Conservation (phyloP, 1,140 invertebrate species). For the Pachypsylla venusta region DNA sequence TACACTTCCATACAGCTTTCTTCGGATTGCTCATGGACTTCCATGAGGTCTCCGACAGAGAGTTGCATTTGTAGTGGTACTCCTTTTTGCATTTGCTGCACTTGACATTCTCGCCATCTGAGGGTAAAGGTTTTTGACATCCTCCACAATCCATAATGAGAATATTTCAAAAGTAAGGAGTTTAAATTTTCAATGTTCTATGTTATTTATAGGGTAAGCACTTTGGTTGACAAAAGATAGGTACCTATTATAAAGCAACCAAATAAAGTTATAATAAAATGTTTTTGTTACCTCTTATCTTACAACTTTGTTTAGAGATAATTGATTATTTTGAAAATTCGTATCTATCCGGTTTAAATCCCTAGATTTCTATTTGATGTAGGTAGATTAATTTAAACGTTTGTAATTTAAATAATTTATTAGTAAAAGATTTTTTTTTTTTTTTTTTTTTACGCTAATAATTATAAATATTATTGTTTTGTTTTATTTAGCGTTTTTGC, state of each 20-base stretch:
- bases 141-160: not conserved
- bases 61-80: conserved; percentile 1
- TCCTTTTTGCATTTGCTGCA: conserved; percentile 6
- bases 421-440: too few relatives aligned
- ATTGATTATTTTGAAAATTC: too few relatives aligned
- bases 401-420: too few relatives aligned
- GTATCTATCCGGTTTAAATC: too few relatives aligned
- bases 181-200: not conserved
- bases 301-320: too few relatives aligned
- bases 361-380: too few relatives aligned
- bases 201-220: not conserved
- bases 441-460: too few relatives aligned
- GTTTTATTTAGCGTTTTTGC: too few relatives aligned
- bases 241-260: not conserved
- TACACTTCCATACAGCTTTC: not conserved
- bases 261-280: too few relatives aligned
- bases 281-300: too few relatives aligned
- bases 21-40: not conserved
- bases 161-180: not conserved
- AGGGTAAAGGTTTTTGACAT: not conserved
- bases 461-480: too few relatives aligned
- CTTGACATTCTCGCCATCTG: not conserved
- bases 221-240: not conserved
- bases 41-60: not conserved
- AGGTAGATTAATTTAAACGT: too few relatives aligned